Conservation (phyloP, 1,140 invertebrate species). For the Drosophila cardini region DNA sequence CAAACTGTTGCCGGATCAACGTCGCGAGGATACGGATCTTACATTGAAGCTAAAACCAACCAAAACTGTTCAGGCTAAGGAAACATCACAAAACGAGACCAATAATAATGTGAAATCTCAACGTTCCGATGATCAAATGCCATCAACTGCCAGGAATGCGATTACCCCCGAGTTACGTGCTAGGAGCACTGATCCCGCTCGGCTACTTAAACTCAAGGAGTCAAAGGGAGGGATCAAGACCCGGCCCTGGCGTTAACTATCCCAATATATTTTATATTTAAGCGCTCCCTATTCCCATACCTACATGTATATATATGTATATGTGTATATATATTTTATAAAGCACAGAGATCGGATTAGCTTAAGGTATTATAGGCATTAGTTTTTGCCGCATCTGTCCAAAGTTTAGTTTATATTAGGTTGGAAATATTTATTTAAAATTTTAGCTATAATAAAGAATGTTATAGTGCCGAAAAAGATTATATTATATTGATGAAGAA, state of each 20-base stretch:
- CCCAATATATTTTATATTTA: not conserved
- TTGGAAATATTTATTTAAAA: not conserved
- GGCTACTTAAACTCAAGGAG: not conserved
- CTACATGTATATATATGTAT: not conserved
- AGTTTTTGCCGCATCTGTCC: not conserved
- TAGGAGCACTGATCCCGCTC: not conserved
- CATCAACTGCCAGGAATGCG: not conserved
- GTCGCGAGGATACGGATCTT: not conserved
- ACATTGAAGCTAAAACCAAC: not conserved
- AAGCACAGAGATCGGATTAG: not conserved
- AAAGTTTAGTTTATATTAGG: not conserved
- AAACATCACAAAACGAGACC: not conserved
- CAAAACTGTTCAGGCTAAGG: not conserved
- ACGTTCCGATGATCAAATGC: constrained; percentile 5
- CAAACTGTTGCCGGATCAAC: constrained; percentile 1
- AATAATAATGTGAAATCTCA: not conserved
- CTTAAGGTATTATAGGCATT: not conserved
- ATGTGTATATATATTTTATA: not conserved
- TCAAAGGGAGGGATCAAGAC: not conserved
- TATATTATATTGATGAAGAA: not conserved
- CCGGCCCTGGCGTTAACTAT: constrained; percentile 10
- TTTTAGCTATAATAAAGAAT: constrained; percentile 7
- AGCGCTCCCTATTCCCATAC: not conserved
- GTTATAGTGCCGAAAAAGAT: not conserved
- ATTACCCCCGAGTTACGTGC: not conserved